Evolutionary conservation across 1,140 invertebrate genomes (phyloP).

Genomic region (Nilaparvata lugens): DNA sequence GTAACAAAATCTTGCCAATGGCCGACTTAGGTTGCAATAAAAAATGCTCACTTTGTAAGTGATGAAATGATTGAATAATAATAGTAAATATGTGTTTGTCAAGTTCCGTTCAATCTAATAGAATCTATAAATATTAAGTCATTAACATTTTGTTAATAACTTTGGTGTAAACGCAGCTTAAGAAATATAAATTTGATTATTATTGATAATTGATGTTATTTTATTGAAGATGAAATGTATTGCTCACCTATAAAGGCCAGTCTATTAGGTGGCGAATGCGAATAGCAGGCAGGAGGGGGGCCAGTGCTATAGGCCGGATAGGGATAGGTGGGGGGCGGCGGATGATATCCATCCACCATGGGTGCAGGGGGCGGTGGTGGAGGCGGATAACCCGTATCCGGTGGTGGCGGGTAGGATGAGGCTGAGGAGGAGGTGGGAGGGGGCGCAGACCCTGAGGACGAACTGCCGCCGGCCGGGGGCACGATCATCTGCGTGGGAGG

Average conservation of each 20-base stretch:
- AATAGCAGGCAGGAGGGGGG: constrained; percentile 52
- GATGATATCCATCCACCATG: constrained; percentile 50
- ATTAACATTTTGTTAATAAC: too few species aligned
- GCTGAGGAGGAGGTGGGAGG: constrained; percentile 34
- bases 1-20: too few species aligned
- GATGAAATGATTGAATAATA: too few species aligned
- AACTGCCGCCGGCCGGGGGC: neutral
- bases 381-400: constrained; percentile 31
- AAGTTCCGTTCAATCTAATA: too few species aligned
- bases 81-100: too few species aligned
- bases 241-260: constrained; percentile 37
- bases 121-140: too few species aligned
- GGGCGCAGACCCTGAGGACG: constrained; percentile 30
- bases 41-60: too few species aligned
- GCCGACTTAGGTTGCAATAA: too few species aligned
- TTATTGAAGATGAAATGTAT: too few species aligned
- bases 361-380: constrained; percentile 42
- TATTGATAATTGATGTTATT: too few species aligned
- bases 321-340: constrained; percentile 33
- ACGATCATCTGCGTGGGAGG: constrained; percentile 24
- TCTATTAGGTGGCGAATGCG: constrained; percentile 53
- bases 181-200: too few species aligned
- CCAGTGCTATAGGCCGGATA: constrained; percentile 42
- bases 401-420: constrained; percentile 32
- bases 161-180: too few species aligned